Evolutionary conservation across 2,797 vertebrate species (phyloP).

Genomic region (Pogoniulus pusillus): DNA sequence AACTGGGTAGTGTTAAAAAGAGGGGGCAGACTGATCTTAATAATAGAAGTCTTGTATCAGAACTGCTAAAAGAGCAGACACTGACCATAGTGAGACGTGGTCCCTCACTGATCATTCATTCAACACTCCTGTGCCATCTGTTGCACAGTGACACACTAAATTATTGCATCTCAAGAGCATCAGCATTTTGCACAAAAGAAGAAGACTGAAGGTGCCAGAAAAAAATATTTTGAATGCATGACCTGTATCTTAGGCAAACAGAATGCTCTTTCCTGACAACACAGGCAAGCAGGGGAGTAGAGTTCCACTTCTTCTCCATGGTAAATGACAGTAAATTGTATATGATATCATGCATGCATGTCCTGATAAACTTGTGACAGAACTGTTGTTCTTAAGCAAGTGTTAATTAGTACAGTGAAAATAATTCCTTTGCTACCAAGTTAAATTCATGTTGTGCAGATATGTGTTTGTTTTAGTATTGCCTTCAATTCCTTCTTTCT

Average conservation of each 20-base stretch:
- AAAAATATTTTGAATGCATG: neutral
- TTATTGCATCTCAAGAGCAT: neutral
- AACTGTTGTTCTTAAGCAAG: neutral
- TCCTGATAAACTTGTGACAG: neutral
- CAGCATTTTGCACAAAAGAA: conserved; percentile 13
- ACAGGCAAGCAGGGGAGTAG: neutral
- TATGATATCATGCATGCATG: neutral
- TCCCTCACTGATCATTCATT: neutral
- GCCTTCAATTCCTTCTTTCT: neutral
- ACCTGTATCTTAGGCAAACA: neutral
- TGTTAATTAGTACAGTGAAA: neutral
- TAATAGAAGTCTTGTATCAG: neutral
- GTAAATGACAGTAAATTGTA: neutral
- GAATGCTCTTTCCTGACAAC: neutral
- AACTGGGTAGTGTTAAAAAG: neutral
- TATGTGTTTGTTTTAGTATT: neutral
- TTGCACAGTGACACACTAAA: conserved; percentile 1
- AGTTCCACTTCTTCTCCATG: neutral
- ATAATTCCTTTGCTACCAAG: neutral
- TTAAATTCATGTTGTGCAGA: neutral
- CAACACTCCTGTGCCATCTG: conserved; percentile 24
- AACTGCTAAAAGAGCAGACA: neutral
- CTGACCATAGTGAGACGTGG: neutral
- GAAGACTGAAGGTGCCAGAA: neutral
- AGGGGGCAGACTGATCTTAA: neutral